A percentile compares a stretch with the other conserved stretches of the same genome.
phyloP scores from a whole-genome alignment of 2,113 vertebrate genomes.

The Propithecus coquereli region DNA sequence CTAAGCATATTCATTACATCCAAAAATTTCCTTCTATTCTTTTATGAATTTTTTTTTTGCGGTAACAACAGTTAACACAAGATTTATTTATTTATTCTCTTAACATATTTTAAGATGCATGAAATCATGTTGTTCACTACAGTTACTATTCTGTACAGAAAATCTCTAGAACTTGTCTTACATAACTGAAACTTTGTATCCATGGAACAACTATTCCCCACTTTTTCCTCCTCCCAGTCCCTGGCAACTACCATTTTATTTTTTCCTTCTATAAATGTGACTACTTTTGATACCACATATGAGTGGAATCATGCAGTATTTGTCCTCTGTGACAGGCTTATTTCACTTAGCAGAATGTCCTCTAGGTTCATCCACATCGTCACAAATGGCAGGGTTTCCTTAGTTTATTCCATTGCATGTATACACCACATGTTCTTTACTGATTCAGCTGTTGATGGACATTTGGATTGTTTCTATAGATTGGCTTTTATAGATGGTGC shows the following conservation, averaged over 20 bases:
- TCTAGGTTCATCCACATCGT: neutral
- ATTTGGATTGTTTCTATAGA: neutral
- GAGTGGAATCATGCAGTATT: neutral
- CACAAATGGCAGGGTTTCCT: neutral
- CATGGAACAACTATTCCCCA: neutral
- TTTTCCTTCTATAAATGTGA: neutral
- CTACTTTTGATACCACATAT: neutral
- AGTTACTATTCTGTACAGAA: neutral
- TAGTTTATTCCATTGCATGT: neutral
- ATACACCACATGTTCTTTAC: neutral
- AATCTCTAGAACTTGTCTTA: too few relatives aligned
- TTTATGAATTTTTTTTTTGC: neutral
- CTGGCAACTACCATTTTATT: neutral
- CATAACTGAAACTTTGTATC: neutral
- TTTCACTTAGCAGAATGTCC: neutral
- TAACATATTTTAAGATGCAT: neutral
- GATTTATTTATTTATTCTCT: neutral
- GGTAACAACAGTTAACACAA: neutral
- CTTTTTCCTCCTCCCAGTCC: neutral
- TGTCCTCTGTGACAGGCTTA: neutral
- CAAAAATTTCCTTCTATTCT: neutral
- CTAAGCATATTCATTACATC: neutral
- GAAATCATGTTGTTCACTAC: neutral
- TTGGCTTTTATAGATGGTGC: neutral
- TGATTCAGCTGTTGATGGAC: neutral